These are phyloP conservation scores for Piscicola geometra DNA, from an alignment of 2,888 invertebrate genomes.

Conservation along the genomic window DNA sequence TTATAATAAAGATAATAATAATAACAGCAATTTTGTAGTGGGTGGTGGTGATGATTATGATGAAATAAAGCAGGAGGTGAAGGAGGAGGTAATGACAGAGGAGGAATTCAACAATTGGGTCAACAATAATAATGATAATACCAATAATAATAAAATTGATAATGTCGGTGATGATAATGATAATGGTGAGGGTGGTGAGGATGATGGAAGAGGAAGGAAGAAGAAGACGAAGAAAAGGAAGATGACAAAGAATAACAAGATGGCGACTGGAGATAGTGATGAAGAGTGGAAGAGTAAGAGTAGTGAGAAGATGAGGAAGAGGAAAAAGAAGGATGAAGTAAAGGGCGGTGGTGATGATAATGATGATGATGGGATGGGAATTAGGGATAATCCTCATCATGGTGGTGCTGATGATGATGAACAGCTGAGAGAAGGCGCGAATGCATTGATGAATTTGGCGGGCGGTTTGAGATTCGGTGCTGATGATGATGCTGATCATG, in stretches of 20 bases:
- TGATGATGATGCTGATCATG: neutral
- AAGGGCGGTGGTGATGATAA: no score
- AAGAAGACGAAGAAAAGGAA: neutral
- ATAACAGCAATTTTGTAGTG: conserved; percentile 9
- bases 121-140: neutral
- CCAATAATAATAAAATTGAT: neutral
- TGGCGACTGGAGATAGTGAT: neutral
- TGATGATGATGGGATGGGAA: neutral
- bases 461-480: conserved; percentile 47
- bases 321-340: no score
- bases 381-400: neutral
- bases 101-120: neutral
- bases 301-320: no score
- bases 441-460: conserved; percentile 72
- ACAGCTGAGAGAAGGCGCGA: conserved; percentile 69
- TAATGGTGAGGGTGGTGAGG: neutral
- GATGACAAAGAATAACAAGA: no score
- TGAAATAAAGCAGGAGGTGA: conserved; percentile 27
- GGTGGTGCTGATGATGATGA: conserved; percentile 44
- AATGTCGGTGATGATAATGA: neutral
- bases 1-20: neutral
- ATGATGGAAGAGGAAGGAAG: neutral
- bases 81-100: conserved; percentile 16
- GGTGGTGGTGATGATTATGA: neutral
- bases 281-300: neutral